Base-by-base conservation (phyloP, 92 coral and sea anemone genomes). In the Hydrozoanthus gracilis region DNA sequence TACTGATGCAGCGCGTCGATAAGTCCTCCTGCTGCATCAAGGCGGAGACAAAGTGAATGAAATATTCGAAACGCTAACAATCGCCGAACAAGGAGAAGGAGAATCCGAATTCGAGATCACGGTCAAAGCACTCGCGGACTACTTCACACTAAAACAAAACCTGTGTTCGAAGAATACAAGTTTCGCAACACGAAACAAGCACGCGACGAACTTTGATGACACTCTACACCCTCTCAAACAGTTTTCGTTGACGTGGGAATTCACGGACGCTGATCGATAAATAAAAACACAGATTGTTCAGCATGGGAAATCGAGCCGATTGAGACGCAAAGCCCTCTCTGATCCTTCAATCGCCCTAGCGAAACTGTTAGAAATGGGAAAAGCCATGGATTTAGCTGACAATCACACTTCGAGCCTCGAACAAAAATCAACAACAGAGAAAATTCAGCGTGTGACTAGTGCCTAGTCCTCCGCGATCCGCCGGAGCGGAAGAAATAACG, bases 21-120 rank as follows among this genome's bases (percentile, higher is more conserved):
- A 79, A 77, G 39, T 2, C 49, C 85, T 90, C 61, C 55, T 91
- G 50, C 68, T 83, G 71, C 93, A 83, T 83, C 86, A 88, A 83
- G 93, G 78, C 13, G 93, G 95, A 27, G 39, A 27, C 39, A 27
- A n/a, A 27, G 39, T 27, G 39, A 27, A 27, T 27, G 39, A 27
- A 27, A 27, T 27, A 27, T 27, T 27, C 39, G 39, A 2, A 27
- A 27, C 39, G 39, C 39, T 27, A 0, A 27, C 39, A 27, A 27
- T 27, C 39, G 39, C 39, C 39, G 39, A 27, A 27, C 39, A 27
- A 27, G 39, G 51, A 3, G 82, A 84, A 35, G 48, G 7, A 3
- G 50, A 71, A 9, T 51, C 82, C 5, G 18, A 7, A 13, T 39
- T 84, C 15, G 78, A 84, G 51, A 58, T 35, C 1, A 8, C 80